These are phyloP conservation scores for Ostrea denselamellosa DNA, from an alignment of 1,140 invertebrate genomes.

Conservation along the genomic window DNA sequence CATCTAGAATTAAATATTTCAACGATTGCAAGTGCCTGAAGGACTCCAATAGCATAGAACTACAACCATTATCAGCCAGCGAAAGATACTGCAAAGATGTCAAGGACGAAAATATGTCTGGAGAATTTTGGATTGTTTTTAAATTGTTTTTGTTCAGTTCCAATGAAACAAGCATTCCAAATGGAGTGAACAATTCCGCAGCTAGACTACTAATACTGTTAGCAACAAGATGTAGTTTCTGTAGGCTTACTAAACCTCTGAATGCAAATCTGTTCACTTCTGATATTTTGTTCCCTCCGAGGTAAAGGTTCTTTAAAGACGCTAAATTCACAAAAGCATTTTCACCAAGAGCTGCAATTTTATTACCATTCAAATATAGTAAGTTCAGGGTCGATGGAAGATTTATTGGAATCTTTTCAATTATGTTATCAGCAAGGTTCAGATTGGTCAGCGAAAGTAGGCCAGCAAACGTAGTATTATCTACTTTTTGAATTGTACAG, in stretches of 20 bases:
- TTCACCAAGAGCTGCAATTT: constrained; percentile 53
- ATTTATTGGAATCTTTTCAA: constrained; percentile 59
- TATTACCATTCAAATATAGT: constrained; percentile 65
- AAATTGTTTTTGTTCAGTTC: constrained; percentile 68
- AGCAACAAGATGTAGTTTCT: constrained; percentile 59
- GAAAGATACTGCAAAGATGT: constrained; percentile 60
- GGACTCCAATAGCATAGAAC: constrained; percentile 52
- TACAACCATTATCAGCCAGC: constrained; percentile 62
- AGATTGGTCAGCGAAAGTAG: constrained; percentile 59
- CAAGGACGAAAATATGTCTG: constrained; percentile 54
- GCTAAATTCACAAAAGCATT: constrained; percentile 59
- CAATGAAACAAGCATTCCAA: constrained; percentile 60
- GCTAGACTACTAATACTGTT: constrained; percentile 65
- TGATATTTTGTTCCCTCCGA: constrained; percentile 60
- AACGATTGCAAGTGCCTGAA: constrained; percentile 59
- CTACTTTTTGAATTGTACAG: constrained; percentile 58
- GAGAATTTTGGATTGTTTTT: constrained; percentile 51
- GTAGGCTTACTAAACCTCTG: constrained; percentile 58
- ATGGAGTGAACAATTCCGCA: constrained; percentile 58
- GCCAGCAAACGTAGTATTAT: constrained; percentile 59
- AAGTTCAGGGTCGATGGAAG: constrained; percentile 58
- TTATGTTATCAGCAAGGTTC: constrained; percentile 62
- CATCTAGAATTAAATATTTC: constrained; percentile 59
- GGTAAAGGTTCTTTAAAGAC: constrained; percentile 59
- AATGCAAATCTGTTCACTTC: constrained; percentile 61